A percentile compares a stretch with the other conserved stretches of the same genome.
Evolutionary conservation across 2,797 vertebrate species (phyloP).

Genomic region (Siniperca obscura): DNA sequence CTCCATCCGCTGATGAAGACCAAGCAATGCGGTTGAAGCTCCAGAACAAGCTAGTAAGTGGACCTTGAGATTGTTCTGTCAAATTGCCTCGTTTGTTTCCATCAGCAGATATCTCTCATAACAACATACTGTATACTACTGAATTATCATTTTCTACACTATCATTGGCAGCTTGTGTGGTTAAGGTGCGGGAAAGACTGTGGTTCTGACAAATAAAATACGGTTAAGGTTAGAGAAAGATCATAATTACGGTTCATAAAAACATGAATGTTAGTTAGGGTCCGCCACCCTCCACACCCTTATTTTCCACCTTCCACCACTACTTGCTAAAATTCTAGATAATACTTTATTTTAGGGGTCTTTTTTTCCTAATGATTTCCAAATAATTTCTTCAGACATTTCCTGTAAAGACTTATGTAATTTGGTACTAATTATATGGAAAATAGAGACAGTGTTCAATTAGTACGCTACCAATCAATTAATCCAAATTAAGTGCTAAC

Average conservation of each 20-base stretch:
- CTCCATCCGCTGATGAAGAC: conserved; percentile 3
- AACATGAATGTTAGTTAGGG: too few relatives aligned
- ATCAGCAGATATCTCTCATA: background rate
- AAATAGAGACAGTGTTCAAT: background rate
- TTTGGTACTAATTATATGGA: background rate
- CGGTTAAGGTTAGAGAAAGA: too few relatives aligned
- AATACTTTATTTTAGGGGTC: background rate
- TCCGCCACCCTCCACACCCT: too few relatives aligned
- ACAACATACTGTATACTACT: background rate
- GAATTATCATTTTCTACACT: background rate
- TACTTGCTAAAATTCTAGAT: background rate
- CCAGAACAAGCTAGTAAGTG: background rate
- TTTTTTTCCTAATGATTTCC: background rate
- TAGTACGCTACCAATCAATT: background rate
- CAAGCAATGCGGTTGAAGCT: background rate
- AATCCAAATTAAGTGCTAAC: background rate
- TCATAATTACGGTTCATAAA: too few relatives aligned
- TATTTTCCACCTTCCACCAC: too few relatives aligned
- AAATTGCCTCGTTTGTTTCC: background rate
- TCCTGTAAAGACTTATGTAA: background rate
- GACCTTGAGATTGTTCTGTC: background rate
- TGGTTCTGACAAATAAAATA: too few relatives aligned
- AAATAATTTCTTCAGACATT: background rate
- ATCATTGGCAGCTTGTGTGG: background rate
- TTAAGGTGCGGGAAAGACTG: too few relatives aligned